Percentiles rank a stretch among this genome's conserved stretches.
Evolutionary conservation across 2,797 vertebrate species (phyloP).

Genomic region (Dallia pectoralis): DNA sequence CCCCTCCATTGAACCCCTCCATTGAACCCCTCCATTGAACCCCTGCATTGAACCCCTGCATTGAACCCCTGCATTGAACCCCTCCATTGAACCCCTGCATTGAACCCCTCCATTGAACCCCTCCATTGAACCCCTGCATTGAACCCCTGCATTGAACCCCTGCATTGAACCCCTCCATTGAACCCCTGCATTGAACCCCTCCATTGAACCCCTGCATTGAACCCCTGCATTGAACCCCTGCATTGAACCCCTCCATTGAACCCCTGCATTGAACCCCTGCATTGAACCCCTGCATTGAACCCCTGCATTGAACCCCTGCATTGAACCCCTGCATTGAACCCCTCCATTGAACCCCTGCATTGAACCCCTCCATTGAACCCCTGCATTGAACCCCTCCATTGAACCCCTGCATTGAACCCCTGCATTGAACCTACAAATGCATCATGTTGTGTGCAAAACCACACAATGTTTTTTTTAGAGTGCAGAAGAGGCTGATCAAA

Average conservation of each 20-base stretch:
- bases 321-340: background rate
- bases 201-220: background rate
- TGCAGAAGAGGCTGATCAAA: background rate
- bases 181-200: background rate
- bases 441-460: background rate
- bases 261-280: background rate
- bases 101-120: background rate
- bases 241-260: background rate
- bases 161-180: background rate
- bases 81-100: background rate
- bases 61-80: background rate
- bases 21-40: background rate
- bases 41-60: background rate
- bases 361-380: background rate
- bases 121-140: background rate
- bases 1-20: background rate
- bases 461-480: background rate
- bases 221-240: background rate
- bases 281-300: background rate
- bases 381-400: background rate
- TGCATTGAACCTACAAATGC: background rate
- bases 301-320: background rate
- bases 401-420: slow-evolving; percentile 1
- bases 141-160: slow-evolving; percentile 1
- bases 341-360: background rate